Conservation (phyloP, 2,113 vertebrate species). For the Notechis scutatus region DNA sequence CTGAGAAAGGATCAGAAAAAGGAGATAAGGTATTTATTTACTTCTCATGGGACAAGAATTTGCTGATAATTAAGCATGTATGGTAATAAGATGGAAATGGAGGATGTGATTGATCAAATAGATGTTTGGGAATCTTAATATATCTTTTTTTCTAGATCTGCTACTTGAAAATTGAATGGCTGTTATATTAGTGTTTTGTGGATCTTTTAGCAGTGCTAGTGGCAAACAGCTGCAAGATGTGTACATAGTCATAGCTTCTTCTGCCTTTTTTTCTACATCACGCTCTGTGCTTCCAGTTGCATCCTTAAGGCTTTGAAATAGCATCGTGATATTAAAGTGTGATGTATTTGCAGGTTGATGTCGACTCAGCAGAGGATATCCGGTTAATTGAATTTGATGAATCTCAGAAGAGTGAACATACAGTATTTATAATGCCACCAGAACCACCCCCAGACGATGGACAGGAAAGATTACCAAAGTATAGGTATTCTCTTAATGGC, state of each 20-base stretch:
- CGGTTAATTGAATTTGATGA: conserved; percentile 92
- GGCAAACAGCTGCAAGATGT: not conserved
- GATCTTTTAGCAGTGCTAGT: not conserved
- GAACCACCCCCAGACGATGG: conserved; percentile 79
- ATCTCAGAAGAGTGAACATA: conserved; percentile 95
- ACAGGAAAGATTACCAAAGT: conserved; percentile 70
- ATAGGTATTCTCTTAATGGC: conserved; percentile 72
- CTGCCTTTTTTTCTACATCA: not conserved
- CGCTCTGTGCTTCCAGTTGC: not conserved
- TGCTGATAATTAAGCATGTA: not conserved
- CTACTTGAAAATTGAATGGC: not conserved
- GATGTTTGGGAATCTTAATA: not conserved
- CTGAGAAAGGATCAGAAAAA: conserved; percentile 92
- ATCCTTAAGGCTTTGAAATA: not conserved
- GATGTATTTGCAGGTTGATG: conserved; percentile 78
- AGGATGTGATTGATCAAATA: conserved; percentile 6
- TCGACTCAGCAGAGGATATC: conserved; percentile 84
- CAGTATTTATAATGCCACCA: conserved; percentile 91
- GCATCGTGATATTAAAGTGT: conserved; percentile 1
- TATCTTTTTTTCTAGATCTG: too few species aligned
- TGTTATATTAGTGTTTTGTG: not conserved
- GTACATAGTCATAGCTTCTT: not conserved
- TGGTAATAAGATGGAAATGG: not conserved
- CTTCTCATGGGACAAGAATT: conserved; percentile 1
- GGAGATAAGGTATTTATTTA: conserved; percentile 85